These are phyloP conservation scores for Vimba vimba DNA, from an alignment of 2,113 vertebrate species.

Conservation along the genomic window DNA sequence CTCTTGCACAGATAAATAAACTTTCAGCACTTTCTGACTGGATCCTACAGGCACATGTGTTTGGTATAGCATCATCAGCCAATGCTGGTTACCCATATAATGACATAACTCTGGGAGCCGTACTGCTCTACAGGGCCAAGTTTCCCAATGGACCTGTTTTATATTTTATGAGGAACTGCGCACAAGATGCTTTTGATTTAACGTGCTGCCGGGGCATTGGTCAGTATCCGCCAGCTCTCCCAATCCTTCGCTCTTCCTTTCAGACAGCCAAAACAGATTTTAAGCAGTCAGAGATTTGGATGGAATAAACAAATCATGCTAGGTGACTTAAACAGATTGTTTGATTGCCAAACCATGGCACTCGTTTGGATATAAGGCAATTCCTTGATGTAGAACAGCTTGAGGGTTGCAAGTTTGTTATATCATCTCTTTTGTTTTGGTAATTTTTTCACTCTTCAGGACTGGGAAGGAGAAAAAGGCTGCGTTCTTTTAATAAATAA, in stretches of 20 bases:
- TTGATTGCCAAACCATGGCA: not conserved
- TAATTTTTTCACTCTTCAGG: not conserved
- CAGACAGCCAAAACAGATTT: not conserved
- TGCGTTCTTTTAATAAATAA: not conserved
- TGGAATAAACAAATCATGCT: not conserved
- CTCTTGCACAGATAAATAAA: conserved; percentile 10
- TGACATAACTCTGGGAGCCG: conserved; percentile 11
- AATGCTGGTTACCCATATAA: conserved; percentile 15
- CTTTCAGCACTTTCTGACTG: not conserved
- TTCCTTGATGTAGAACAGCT: not conserved
- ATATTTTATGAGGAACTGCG: conserved; percentile 15
- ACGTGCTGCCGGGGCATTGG: conserved; percentile 5
- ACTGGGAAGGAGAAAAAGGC: not conserved
- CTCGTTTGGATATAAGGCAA: not conserved
- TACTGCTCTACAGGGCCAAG: not conserved
- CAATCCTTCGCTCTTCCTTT: conserved; percentile 10
- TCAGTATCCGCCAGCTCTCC: not conserved
- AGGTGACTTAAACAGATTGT: conserved; percentile 7
- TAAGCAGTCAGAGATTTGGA: not conserved
- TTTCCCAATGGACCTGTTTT: conserved; percentile 20
- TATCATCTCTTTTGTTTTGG: not conserved
- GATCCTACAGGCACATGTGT: not conserved
- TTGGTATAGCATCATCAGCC: conserved; percentile 5
- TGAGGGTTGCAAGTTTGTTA: not conserved
- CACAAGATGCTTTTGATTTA: conserved; percentile 36